Base-by-base conservation (phyloP, 2,888 invertebrate genomes). In the Syrphus vitripennis region DNA sequence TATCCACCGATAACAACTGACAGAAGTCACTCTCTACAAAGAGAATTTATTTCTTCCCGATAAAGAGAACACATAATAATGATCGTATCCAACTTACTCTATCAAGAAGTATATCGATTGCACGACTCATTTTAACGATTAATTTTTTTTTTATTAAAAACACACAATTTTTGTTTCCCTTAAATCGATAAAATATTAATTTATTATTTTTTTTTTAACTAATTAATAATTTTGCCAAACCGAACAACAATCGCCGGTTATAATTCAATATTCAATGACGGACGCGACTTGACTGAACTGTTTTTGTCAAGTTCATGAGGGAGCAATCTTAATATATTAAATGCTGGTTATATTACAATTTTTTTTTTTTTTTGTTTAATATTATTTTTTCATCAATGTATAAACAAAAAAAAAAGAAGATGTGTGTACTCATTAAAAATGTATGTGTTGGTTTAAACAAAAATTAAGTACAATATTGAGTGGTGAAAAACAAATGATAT, bases 81-180 rank as follows among this genome's bases (percentile, higher is more conserved):
- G 16, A 42, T 59, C 31, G 29, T 67, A 67, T 88, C 87, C 88
- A 88, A 90, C 92, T 92, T 90, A 92, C 92, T 78, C 91, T 91
- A 78, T 90, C 90, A 77, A 92, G 89, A 57, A 92, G 84, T 69
- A 92, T 91, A 90, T 92, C 92, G 83, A 92, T 92, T 61, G 92
- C 90, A 63, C 92, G 89, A 75, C 90, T 92, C 92, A 92, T 92
- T 78, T 14, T 40, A 31, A 31, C 37, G 9, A 26, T 34, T 29
- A 67, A 74, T 59, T 65, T 59, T 50, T 69, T 74, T 57, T n/a
- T n/a, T n/a, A n/a, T n/a, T n/a, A n/a, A n/a, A 24, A 74, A 24
- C 16, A 19, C 37, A 21, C 19, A 21, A 14, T 21, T 21, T n/a
- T n/a, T n/a, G n/a, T n/a, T 21, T 21, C 19, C 16, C 53, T 48